A percentile compares a stretch with the other conserved stretches of the same genome.
phyloP scores from a whole-genome alignment of 1,140 invertebrate species.

The Augochlora pura region DNA sequence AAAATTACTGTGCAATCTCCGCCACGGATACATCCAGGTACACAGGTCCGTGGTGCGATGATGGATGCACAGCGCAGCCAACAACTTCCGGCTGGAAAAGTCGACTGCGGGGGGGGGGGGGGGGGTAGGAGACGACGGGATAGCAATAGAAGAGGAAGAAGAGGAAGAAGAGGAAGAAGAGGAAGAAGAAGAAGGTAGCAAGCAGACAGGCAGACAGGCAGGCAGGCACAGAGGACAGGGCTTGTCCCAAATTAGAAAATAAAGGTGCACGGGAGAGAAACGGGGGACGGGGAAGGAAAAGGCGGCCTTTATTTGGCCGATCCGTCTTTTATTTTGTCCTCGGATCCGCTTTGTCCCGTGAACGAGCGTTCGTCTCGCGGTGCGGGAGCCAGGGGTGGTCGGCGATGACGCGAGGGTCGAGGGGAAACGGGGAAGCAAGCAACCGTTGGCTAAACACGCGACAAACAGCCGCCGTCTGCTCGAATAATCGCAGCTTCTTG shows the following conservation, averaged over 20 bases:
- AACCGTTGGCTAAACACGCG: neutral
- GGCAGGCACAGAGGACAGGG: too few relatives aligned
- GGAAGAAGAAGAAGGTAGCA: too few relatives aligned
- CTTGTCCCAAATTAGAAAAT: slow-evolving; percentile 18
- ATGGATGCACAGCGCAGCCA: slow-evolving; percentile 12
- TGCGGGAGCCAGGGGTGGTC: too few relatives aligned
- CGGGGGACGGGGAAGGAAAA: neutral
- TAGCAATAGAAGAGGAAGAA: too few relatives aligned
- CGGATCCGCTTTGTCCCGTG: neutral
- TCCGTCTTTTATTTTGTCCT: neutral
- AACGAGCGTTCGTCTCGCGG: slow-evolving; percentile 13
- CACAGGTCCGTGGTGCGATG: neutral
- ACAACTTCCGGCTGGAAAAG: neutral
- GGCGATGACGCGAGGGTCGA: neutral
- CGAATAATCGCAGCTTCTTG: slow-evolving; percentile 4
- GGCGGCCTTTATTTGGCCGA: slow-evolving; percentile 6
- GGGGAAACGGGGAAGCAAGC: neutral
- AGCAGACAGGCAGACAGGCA: too few relatives aligned
- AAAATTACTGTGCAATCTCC: slow-evolving; percentile 25
- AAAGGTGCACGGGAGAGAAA: neutral
- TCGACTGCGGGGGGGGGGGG: neutral
- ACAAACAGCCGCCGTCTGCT: neutral
- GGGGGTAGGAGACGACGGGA: neutral
- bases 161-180: too few relatives aligned
- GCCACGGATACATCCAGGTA: slow-evolving; percentile 4